These are phyloP conservation scores for Peucedramus taeniatus DNA, from an alignment of 2,113 vertebrate species.

Conservation along the genomic window DNA sequence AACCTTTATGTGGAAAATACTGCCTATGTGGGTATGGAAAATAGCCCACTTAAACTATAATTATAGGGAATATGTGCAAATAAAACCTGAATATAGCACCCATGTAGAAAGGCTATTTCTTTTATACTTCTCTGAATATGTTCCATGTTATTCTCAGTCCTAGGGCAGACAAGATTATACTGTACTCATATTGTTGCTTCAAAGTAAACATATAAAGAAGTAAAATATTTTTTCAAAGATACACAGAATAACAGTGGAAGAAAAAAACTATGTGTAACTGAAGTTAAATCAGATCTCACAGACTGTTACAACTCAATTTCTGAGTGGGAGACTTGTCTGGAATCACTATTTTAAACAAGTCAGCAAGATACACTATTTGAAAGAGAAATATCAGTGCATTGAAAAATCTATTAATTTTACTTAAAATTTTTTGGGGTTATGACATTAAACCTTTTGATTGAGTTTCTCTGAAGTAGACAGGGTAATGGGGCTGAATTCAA, in stretches of 20 bases:
- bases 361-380: background rate
- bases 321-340: background rate
- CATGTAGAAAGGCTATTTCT: background rate
- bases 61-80: slow-evolving; percentile 25
- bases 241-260: background rate
- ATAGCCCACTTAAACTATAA: slow-evolving; percentile 27
- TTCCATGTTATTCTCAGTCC: background rate
- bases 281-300: background rate
- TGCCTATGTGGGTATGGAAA: slow-evolving; percentile 43
- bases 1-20: slow-evolving; percentile 56
- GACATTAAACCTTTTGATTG: background rate
- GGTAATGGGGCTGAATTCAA: background rate
- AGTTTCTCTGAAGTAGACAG: background rate
- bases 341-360: background rate
- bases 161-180: background rate
- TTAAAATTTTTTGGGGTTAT: background rate
- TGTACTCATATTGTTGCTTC: background rate
- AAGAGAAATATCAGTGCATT: background rate
- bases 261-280: background rate
- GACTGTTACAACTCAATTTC: background rate
- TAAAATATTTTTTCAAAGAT: background rate
- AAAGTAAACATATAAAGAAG: background rate
- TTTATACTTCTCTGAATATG: background rate
- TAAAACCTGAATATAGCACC: slow-evolving; percentile 9
- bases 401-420: background rate